Evolutionary conservation across 2,797 vertebrate genomes (phyloP).

Genomic region (Cryptoprocta ferox): DNA sequence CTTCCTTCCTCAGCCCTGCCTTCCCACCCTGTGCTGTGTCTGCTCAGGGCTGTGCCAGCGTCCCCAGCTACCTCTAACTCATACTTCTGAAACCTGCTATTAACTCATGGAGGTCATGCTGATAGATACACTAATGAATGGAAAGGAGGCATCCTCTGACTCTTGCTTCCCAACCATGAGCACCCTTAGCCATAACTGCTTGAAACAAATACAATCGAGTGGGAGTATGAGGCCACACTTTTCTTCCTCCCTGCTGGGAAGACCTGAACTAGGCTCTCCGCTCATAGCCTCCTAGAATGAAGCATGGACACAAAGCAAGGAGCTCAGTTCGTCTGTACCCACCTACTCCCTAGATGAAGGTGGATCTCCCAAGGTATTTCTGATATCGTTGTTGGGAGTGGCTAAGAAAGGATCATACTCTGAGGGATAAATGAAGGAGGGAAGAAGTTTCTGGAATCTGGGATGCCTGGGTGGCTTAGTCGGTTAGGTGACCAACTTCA

Average conservation of each 20-base stretch:
- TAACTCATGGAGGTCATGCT: background rate
- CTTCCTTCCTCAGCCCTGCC: background rate
- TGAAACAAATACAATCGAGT: background rate
- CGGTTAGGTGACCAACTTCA: no score
- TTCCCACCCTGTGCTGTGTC: background rate
- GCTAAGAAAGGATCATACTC: background rate
- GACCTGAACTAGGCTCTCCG: background rate
- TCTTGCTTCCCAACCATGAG: background rate
- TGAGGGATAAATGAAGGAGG: background rate
- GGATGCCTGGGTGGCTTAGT: background rate
- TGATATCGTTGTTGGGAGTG: background rate
- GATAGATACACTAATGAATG: background rate
- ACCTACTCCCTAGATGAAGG: background rate
- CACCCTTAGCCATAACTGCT: background rate
- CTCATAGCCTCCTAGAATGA: background rate
- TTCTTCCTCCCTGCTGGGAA: background rate
- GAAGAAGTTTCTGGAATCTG: conserved; percentile 1
- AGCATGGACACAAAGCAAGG: background rate
- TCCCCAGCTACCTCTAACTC: background rate
- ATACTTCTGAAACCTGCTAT: background rate
- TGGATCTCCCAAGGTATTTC: background rate
- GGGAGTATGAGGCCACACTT: background rate
- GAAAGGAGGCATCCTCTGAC: background rate
- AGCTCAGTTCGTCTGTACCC: background rate
- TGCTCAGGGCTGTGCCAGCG: background rate